Percentiles rank a stretch among this genome's conserved stretches.
These are phyloP conservation scores for Poliocrania exsul DNA, from an alignment of 2,797 vertebrate genomes.

Conservation along the genomic window DNA sequence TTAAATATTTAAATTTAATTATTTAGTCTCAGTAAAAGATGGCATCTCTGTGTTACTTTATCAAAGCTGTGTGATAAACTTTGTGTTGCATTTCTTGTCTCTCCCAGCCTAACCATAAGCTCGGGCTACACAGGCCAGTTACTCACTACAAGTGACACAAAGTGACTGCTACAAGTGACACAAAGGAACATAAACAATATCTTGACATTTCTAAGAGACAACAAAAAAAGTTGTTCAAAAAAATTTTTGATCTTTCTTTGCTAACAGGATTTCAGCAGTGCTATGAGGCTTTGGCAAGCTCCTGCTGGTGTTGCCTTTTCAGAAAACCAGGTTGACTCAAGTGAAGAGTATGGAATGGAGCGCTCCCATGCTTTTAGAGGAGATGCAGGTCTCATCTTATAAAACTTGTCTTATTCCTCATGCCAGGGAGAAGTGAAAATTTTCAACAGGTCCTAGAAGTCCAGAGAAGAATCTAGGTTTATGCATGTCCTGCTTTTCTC, in stretches of 20 bases:
- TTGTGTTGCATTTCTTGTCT: slow-evolving; percentile 20
- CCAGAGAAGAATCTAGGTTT: background rate
- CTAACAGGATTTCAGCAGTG: background rate
- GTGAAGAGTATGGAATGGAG: background rate
- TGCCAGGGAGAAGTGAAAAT: background rate
- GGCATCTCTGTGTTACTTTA: background rate
- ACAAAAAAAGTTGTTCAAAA: background rate
- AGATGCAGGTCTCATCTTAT: background rate
- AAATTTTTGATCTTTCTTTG: background rate
- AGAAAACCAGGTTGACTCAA: background rate
- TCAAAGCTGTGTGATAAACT: slow-evolving; percentile 1
- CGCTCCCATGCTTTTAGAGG: background rate
- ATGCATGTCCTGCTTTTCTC: background rate
- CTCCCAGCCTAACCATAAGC: background rate
- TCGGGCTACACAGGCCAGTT: background rate
- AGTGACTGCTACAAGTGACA: background rate
- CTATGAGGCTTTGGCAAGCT: background rate
- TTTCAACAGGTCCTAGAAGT: background rate
- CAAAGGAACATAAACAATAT: background rate
- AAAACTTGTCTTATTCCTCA: background rate
- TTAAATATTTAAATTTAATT: background rate
- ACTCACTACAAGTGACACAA: background rate
- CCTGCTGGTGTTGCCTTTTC: background rate
- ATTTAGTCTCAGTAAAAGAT: background rate
- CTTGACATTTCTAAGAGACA: background rate